These are phyloP conservation scores for Terrapene triunguis DNA, from an alignment of 2,113 vertebrate species.

Conservation along the genomic window DNA sequence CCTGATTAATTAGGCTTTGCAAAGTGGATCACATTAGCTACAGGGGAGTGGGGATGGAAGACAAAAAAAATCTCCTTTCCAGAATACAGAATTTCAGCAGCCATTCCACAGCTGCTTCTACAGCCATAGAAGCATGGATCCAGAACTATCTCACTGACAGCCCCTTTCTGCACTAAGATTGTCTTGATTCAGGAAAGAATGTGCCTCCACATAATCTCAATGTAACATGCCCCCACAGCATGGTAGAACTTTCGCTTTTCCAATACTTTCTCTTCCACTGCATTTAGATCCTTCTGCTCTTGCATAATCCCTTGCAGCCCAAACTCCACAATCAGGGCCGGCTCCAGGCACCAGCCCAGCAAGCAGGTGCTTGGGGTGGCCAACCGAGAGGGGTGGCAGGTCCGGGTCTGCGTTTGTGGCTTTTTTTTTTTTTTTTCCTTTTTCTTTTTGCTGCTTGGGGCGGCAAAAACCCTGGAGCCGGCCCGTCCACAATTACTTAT, in stretches of 20 bases:
- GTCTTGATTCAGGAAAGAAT: not conserved
- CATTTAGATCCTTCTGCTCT: not conserved
- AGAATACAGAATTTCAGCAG: not conserved
- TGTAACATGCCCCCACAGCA: not conserved
- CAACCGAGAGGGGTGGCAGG: no score
- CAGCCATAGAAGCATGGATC: not conserved
- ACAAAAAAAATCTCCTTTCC: not conserved
- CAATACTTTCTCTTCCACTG: not conserved
- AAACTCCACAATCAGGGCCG: not conserved
- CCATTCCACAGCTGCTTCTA: not conserved
- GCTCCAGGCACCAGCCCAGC: no score
- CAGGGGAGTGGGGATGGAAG: not conserved
- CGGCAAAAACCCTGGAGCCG: no score
- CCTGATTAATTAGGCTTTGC: conserved; percentile 35
- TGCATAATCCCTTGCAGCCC: rapidly evolving
- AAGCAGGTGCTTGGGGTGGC: no score
- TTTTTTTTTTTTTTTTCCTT: no score
- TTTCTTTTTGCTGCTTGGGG: no score
- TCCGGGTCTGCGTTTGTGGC: no score
- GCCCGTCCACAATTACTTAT: not conserved
- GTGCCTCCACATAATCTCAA: not conserved
- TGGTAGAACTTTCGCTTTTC: not conserved
- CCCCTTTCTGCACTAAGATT: not conserved
- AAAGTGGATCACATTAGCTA: not conserved
- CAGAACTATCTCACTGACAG: not conserved